Evolutionary conservation across 2,797 vertebrate genomes (phyloP).

Genomic region (Phrynocephalus vlangalii): DNA sequence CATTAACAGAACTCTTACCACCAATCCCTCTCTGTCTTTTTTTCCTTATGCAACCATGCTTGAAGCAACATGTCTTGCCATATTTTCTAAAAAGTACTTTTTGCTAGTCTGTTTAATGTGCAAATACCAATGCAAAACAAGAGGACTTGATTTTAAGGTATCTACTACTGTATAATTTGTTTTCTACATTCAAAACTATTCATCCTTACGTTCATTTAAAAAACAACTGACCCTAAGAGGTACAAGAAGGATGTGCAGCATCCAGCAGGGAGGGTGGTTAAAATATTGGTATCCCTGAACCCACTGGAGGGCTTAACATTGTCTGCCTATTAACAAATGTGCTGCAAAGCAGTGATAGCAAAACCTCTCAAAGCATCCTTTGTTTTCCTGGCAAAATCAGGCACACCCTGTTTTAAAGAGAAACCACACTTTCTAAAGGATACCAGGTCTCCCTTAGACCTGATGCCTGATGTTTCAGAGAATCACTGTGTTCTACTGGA

Average conservation of each 20-base stretch:
- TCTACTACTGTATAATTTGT: background rate
- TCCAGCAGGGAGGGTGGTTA: too few relatives aligned
- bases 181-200: too few relatives aligned
- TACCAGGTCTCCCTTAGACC: too few relatives aligned
- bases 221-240: background rate
- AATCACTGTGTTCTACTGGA: too few relatives aligned
- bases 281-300: too few relatives aligned
- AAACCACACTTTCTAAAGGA: background rate
- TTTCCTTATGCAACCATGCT: background rate
- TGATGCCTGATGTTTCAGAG: too few relatives aligned
- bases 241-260: background rate
- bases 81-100: background rate
- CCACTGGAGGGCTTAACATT: too few relatives aligned
- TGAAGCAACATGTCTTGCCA: background rate
- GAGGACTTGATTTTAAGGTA: background rate
- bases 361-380: background rate
- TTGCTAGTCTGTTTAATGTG: slow-evolving; percentile 17
- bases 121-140: background rate
- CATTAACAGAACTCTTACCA: background rate
- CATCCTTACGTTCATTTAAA: background rate
- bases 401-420: background rate
- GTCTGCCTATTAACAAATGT: background rate
- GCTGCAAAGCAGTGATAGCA: background rate
- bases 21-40: background rate
- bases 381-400: background rate